A percentile compares a stretch with the other conserved stretches of the same genome.
These are phyloP conservation scores for Talpa occidentalis DNA, from an alignment of 2,113 vertebrate genomes.

Conservation along the genomic window DNA sequence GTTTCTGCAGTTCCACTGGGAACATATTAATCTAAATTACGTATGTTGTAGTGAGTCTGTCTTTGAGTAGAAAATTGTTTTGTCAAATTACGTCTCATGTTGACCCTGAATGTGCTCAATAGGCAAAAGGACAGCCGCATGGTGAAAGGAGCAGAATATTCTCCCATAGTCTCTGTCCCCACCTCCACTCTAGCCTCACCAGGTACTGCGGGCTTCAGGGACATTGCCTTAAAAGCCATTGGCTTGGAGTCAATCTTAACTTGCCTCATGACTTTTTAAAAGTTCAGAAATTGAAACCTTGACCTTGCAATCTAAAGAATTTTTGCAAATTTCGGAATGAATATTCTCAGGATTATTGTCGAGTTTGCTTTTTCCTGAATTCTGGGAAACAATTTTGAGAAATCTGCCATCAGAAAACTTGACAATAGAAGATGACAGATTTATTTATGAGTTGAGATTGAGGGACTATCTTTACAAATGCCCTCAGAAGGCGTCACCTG, in stretches of 20 bases:
- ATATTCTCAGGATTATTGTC: not conserved
- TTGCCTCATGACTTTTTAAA: not conserved
- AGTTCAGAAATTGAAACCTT: constrained; percentile 2
- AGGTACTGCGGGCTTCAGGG: not conserved
- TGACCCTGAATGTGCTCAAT: not conserved
- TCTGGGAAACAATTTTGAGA: not conserved
- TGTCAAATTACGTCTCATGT: not conserved
- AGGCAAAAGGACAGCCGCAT: not conserved
- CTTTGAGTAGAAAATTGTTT: not conserved
- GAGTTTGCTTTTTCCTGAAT: not conserved
- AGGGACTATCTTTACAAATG: not conserved
- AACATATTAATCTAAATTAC: not conserved
- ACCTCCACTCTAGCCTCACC: not conserved
- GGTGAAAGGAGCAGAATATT: not conserved
- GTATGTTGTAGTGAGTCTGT: not conserved
- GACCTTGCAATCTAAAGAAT: not conserved
- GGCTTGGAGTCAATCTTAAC: constrained; percentile 4
- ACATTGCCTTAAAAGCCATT: not conserved
- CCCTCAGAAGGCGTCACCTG: not conserved
- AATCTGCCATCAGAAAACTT: not conserved
- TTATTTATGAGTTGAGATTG: not conserved
- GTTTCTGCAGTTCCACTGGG: not conserved
- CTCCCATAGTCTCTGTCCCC: not conserved
- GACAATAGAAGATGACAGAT: not conserved
- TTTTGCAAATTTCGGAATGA: not conserved